These are phyloP conservation scores for Mastomys natalensis DNA, from an alignment of 2,113 vertebrate species.

Conservation along the genomic window DNA sequence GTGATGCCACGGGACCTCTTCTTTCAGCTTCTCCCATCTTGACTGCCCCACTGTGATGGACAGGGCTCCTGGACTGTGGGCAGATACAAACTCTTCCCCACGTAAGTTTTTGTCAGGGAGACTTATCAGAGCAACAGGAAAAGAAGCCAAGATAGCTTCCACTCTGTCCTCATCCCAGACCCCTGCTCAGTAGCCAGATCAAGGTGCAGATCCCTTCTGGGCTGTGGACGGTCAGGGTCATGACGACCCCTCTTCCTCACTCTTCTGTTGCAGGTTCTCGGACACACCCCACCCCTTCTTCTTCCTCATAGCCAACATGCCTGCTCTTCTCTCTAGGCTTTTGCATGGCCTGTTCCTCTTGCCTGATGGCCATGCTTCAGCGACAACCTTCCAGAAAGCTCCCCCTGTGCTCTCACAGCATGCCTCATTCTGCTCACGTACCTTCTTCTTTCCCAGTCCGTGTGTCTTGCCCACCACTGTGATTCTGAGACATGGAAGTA, in stretches of 20 bases:
- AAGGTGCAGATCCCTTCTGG: neutral
- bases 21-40: neutral
- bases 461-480: fast-evolving
- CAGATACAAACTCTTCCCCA: neutral
- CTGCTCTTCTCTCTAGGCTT: neutral
- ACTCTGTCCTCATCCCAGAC: fast-evolving
- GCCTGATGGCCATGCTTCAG: neutral
- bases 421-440: fast-evolving
- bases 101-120: neutral
- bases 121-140: neutral
- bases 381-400: neutral
- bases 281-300: no score
- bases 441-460: neutral
- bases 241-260: neutral
- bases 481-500: neutral
- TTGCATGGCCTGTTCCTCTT: fast-evolving
- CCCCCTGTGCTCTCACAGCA: fast-evolving
- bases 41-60: neutral
- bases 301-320: neutral
- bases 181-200: neutral
- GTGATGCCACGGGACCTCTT: neutral
- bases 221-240: neutral
- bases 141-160: neutral
- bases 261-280: neutral
- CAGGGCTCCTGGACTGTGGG: neutral